These are phyloP conservation scores for Amphipoea lucens DNA, from an alignment of 2,888 invertebrate species.

Conservation along the genomic window DNA sequence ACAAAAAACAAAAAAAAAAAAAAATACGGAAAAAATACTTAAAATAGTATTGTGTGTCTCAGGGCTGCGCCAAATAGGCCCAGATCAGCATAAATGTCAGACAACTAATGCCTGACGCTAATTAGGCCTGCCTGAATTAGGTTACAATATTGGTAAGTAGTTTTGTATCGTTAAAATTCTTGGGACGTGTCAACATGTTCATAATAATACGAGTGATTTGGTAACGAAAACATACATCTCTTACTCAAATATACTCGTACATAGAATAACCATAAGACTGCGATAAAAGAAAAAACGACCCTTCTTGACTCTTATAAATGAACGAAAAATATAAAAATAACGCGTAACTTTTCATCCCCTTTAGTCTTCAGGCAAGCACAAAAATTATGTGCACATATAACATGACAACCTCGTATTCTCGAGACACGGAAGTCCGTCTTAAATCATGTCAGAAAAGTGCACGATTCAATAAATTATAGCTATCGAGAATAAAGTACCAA, in stretches of 20 bases:
- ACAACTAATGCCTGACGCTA: not conserved
- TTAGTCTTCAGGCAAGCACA: conserved; percentile 19
- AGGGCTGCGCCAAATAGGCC: too few relatives aligned
- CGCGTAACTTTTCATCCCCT: conserved; percentile 25
- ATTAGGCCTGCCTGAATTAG: not conserved
- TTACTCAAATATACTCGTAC: not conserved
- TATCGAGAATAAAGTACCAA: not conserved
- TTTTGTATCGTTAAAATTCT: not conserved
- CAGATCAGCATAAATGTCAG: not conserved
- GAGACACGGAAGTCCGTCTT: conserved; percentile 16
- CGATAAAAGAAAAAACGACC: conserved; percentile 9
- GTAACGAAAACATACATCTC: not conserved
- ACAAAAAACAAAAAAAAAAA: not conserved
- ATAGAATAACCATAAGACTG: conserved; percentile 1
- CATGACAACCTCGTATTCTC: conserved; percentile 12
- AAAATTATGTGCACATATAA: conserved; percentile 25
- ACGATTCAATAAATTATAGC: conserved; percentile 41
- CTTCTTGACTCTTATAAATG: not conserved
- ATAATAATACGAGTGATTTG: conserved; percentile 2
- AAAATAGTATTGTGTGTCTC: not conserved
- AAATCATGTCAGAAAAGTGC: conserved; percentile 38
- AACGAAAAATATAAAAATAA: conserved; percentile 16
- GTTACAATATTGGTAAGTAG: not conserved
- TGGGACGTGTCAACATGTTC: not conserved
- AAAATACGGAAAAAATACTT: not conserved